Evolutionary conservation across 2,888 invertebrate genomes (phyloP), one percentile per base, ranked within the genome.

Genomic region (Eudasyphora cyanicolor): DNA sequence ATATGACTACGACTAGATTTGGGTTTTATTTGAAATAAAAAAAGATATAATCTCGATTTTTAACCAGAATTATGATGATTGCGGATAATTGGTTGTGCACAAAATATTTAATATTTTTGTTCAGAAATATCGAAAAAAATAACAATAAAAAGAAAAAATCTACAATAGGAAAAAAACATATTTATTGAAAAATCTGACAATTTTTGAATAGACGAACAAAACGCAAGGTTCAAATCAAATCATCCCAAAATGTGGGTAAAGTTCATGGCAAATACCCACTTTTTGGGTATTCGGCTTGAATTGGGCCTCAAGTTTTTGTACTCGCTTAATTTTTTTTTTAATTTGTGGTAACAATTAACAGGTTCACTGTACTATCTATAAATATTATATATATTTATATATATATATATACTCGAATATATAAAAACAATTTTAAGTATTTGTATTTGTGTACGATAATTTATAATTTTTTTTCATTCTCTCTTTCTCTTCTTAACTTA

Each of bases 31-130:
- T 21, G 69, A 64, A 35, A 35, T 62, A 73, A 67, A 7, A 62
- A 69, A 57, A 57, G 57, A 71, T 86, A 87, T 87, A 87, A 90
- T 90, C 90, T 90, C 88, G 89, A 91, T 91, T 91, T 91, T 91
- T 91, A 91, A 87, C n/a, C 69, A 86, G 86, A 86, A 88, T 89
- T 87, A 91, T 91, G 91, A 91, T 91, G 91, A 91, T 91, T 91
- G 91, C 91, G 91, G 91, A 91, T 91, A 91, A 91, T 91, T 91
- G 91, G 91, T 91, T 91, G 91, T 89, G 89, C 91, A 91, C 91
- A 90, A 74, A 82, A 85, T 64, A 76, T 60, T 78, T 78, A 67
- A 71, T 64, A 51, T 78, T 70, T 76, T 69, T 54, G 32, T 62
- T 62, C 51, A 74, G 85, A 78, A 78, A 82, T n/a, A n/a, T 76